phyloP scores from a whole-genome alignment of 2,888 invertebrate species.

The Eilema caniola region DNA sequence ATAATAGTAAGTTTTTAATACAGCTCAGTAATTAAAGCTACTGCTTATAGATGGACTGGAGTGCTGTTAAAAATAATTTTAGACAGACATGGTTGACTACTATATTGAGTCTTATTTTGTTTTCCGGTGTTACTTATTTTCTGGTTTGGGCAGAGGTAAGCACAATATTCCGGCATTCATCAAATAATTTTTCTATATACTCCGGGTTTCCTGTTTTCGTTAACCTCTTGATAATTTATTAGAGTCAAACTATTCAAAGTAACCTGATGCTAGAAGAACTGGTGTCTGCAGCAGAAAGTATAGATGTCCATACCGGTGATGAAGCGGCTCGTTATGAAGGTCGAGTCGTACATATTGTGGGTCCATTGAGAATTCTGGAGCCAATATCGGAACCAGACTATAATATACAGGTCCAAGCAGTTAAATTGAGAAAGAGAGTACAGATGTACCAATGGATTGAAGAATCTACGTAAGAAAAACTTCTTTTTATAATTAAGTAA shows the following conservation, averaged over 20 bases:
- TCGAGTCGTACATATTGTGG: conserved; percentile 92
- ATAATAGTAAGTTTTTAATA: no score
- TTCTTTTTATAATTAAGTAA: conserved; percentile 68
- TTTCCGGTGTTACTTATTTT: conserved; percentile 89
- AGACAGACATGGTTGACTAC: conserved; percentile 91
- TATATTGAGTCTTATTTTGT: conserved; percentile 89
- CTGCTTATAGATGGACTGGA: conserved; percentile 72
- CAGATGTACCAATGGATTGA: conserved; percentile 99
- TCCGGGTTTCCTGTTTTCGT: neutral
- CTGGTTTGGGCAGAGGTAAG: conserved; percentile 95
- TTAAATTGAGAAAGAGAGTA: conserved; percentile 93
- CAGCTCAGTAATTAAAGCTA: neutral
- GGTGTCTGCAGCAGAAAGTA: conserved; percentile 79
- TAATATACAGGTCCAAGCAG: conserved; percentile 93
- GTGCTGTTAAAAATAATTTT: conserved; percentile 85
- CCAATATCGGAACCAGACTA: conserved; percentile 95
- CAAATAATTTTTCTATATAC: accelerated
- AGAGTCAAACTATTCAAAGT: conserved; percentile 93
- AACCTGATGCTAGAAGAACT: conserved; percentile 94
- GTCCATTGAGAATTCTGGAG: conserved; percentile 91
- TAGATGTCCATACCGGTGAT: conserved; percentile 91
- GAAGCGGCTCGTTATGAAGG: conserved; percentile 90
- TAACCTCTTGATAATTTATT: conserved; percentile 10
- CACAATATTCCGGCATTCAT: neutral
- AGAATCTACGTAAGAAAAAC: conserved; percentile 86